phyloP scores from a whole-genome alignment of 2,113 vertebrate species.

The Phrynosoma blainvillii region DNA sequence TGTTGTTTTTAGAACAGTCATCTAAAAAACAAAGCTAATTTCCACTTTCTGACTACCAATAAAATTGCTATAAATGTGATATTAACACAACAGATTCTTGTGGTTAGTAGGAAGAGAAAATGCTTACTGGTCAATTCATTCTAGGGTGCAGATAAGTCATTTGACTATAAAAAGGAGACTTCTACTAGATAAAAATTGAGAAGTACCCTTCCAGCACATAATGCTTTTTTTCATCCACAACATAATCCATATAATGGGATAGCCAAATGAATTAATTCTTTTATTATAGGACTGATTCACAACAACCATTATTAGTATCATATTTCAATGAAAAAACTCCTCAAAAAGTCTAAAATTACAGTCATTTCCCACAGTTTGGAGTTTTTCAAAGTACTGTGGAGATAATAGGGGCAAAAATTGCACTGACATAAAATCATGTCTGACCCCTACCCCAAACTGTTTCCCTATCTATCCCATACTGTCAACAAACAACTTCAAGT shows the following conservation, averaged over 20 bases:
- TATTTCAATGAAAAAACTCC: neutral
- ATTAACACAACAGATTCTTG: neutral
- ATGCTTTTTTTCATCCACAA: neutral
- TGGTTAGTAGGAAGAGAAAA: neutral
- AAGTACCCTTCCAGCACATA: neutral
- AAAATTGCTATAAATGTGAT: neutral
- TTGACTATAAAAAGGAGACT: neutral
- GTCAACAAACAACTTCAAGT: neutral
- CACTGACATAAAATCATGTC: neutral
- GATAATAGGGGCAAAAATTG: neutral
- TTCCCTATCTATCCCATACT: neutral
- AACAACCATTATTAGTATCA: neutral
- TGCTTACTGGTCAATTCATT: neutral
- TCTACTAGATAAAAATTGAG: constrained; percentile 6
- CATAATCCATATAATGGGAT: neutral
- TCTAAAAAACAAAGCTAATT: neutral
- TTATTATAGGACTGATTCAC: neutral
- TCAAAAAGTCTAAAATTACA: neutral
- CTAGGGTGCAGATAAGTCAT: neutral
- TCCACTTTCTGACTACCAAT: neutral
- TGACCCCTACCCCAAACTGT: neutral
- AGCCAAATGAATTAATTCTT: neutral
- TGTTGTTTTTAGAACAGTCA: neutral
- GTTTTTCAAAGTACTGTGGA: no score
- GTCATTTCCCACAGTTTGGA: no score